Evolutionary conservation across 2,113 vertebrate species (phyloP), one percentile per base, ranked within the genome.

Genomic region (Lophius piscatorius): DNA sequence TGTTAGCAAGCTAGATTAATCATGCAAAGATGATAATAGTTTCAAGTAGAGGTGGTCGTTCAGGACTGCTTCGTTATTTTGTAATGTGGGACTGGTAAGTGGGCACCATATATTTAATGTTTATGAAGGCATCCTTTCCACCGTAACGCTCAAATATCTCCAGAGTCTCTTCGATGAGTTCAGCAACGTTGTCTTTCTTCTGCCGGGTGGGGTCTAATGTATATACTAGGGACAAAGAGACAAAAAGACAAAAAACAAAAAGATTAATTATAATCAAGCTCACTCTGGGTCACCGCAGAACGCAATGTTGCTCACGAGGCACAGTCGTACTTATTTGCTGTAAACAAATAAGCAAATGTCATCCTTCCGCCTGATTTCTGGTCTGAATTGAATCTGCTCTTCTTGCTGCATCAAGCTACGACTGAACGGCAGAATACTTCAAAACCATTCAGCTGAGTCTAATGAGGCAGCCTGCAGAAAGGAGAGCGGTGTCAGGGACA

Each of bases 61-160:
- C n/a, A n/a, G n/a, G 29, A 31, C 6, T 10, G 9, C 29, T 10
- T 24, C 42, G 21, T 86, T 66, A 94, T 74, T 91, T 94, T 35
- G 20, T 75, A 81, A 96, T 74, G 88, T 94, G 96, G 3, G 96
- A 97, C 86, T 94, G 77, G 0, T 98, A 98, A 71, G 95, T 98
- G 57, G 96, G 95, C 62, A 98, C 92, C 94, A 97, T 97, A 82
- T 96, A 96, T 86, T 98, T 98, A 85, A 98, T 98, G 86, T 97
- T 96, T 85, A 94, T 93, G 80, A 93, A 98, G 66, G 96, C 94
- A 1, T 92, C 86, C 39, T 94, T 90, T 28, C 96, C 96, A 11
- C 95, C 95, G 0, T 89, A 90, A 70, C 92, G 93, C 89, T 98
- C 95, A 22, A 98, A 93, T 74, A 91, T 84, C 74, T 95, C 91